Evolutionary conservation across 2,888 invertebrate genomes (phyloP).

Genomic region (Tiliacea aurago): DNA sequence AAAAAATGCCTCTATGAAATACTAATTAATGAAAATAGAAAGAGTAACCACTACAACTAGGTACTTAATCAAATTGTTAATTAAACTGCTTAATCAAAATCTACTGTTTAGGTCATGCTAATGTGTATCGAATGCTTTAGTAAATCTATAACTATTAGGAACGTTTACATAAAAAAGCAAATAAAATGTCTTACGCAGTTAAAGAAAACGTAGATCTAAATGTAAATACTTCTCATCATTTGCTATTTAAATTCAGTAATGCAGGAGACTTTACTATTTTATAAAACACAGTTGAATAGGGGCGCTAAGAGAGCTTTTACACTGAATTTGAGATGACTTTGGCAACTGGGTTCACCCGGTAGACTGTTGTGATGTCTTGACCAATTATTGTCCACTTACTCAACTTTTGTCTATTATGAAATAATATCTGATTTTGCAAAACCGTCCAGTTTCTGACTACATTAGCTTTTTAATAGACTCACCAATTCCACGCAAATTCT

Average conservation of each 20-base stretch:
- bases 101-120: not conserved
- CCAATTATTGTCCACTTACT: constrained; percentile 4
- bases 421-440: constrained; percentile 31
- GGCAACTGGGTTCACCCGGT: not conserved
- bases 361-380: constrained; percentile 3
- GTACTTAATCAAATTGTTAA: not conserved
- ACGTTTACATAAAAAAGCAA: constrained; percentile 3
- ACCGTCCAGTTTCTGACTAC: constrained; percentile 9
- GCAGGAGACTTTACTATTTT: constrained; percentile 2
- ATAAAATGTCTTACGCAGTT: not conserved
- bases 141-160: not conserved
- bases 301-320: constrained; percentile 35
- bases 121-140: constrained; percentile 24
- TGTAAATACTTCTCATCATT: not conserved
- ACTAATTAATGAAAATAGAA: not conserved
- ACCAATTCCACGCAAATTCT: not conserved
- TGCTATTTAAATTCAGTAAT: constrained; percentile 14
- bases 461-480: not conserved
- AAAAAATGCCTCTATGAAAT: not conserved
- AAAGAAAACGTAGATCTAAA: not conserved
- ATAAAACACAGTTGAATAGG: constrained; percentile 7
- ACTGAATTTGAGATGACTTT: constrained; percentile 5
- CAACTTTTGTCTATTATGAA: not conserved
- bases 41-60: too few species aligned
- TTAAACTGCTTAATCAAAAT: not conserved